Percentiles rank a stretch among this genome's conserved stretches.
Conservation (phyloP, 2,113 vertebrate species). For the Egretta garzetta region DNA sequence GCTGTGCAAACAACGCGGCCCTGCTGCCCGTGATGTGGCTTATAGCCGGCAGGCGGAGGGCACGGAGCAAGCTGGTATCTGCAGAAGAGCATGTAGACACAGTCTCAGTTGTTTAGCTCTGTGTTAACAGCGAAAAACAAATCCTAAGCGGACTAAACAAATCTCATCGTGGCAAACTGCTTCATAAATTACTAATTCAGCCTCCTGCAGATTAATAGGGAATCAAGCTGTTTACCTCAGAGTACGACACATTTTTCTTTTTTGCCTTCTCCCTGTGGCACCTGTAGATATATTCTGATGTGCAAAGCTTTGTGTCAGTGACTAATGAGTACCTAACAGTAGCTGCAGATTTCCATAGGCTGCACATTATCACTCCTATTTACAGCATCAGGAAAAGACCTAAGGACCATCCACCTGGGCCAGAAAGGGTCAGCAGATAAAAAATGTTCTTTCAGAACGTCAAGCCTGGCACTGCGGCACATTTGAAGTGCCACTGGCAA, state of each 20-base stretch:
- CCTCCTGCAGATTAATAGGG: constrained; percentile 23
- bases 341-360: not conserved
- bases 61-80: not conserved
- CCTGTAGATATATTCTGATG: not conserved
- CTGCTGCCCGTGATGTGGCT: not conserved
- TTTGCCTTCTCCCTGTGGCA: constrained; percentile 27
- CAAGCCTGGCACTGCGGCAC: not conserved
- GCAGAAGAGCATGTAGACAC: not conserved
- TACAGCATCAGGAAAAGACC: not conserved
- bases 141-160: constrained; percentile 38
- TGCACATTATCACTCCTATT: not conserved
- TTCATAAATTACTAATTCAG: constrained; percentile 58
- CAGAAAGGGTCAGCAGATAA: not conserved
- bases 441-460: not conserved
- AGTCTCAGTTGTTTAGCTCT: not conserved
- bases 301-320: constrained; percentile 12
- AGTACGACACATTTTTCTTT: constrained; percentile 8
- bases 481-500: not conserved
- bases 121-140: not conserved
- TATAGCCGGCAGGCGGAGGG: not conserved
- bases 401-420: not conserved
- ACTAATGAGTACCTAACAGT: not conserved
- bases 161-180: constrained; percentile 29
- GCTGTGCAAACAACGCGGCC: not conserved
- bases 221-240: constrained; percentile 32